Evolutionary conservation across 2,113 vertebrate genomes (phyloP).

Genomic region (Microcebus griseorufus): DNA sequence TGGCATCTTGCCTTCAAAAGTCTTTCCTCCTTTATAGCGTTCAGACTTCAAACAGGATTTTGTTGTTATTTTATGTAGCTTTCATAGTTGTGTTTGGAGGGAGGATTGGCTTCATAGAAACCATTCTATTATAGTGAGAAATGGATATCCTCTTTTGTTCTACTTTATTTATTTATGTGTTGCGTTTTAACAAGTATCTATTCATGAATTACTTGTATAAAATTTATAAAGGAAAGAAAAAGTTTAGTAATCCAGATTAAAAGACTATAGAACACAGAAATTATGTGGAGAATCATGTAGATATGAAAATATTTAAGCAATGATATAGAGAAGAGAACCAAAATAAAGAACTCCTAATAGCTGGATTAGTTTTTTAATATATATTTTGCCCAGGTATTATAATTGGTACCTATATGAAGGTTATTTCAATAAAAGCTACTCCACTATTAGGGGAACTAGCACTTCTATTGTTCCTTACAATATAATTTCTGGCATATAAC

Average conservation of each 20-base stretch:
- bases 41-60: not conserved
- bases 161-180: not conserved
- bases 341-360: not conserved
- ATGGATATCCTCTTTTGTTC: not conserved
- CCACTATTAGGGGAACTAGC: not conserved
- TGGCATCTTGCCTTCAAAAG: not conserved
- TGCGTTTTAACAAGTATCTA: not conserved
- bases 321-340: not conserved
- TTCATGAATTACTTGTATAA: not conserved
- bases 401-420: not conserved
- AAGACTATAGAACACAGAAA: not conserved
- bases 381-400: not conserved
- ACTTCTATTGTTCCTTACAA: not conserved
- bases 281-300: not conserved
- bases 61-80: not conserved
- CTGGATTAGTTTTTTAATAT: not conserved
- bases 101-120: not conserved
- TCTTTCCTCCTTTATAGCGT: not conserved
- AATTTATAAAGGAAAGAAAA: not conserved
- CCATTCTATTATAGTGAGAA: not conserved
- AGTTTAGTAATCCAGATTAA: not conserved
- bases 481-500: not conserved
- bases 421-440: not conserved
- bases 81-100: not conserved
- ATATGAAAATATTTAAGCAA: not conserved